Evolutionary conservation across 1,140 invertebrate species (phyloP).

Genomic region (Trialeurodes vaporariorum): DNA sequence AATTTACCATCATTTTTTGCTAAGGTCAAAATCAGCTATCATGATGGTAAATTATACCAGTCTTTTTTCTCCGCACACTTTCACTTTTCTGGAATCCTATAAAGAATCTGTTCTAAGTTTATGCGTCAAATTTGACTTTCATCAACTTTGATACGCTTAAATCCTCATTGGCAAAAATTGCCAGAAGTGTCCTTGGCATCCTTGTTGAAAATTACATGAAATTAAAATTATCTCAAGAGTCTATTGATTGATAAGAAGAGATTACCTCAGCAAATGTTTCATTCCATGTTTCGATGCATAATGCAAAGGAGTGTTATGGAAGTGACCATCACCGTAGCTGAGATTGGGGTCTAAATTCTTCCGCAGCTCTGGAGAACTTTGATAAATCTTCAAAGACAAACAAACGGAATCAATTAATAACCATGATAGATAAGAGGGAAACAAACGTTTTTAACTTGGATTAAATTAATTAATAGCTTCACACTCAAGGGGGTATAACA

Average conservation of each 20-base stretch:
- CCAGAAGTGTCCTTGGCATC: too few species aligned
- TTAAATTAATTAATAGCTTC: not conserved
- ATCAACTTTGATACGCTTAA: too few species aligned
- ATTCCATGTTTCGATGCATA: slow-evolving; percentile 54
- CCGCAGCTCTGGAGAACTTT: slow-evolving; percentile 47
- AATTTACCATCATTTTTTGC: too few species aligned
- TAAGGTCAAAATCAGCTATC: too few species aligned
- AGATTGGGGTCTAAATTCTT: slow-evolving; percentile 55
- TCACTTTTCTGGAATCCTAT: too few species aligned
- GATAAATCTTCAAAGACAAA: slow-evolving; percentile 35
- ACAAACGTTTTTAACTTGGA: not conserved
- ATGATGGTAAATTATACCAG: too few species aligned
- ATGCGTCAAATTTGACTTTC: too few species aligned
- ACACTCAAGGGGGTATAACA: not conserved
- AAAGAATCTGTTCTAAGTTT: too few species aligned
- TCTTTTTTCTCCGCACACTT: too few species aligned
- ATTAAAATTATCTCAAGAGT: slow-evolving; percentile 2
- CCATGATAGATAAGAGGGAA: not conserved
- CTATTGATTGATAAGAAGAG: not conserved
- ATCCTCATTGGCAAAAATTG: too few species aligned
- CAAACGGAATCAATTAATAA: not conserved
- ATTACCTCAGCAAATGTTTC: slow-evolving; percentile 47
- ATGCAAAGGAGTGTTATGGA: slow-evolving; percentile 55
- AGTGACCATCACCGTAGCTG: slow-evolving; percentile 53
- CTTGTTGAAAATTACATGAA: slow-evolving; percentile 4